These are phyloP conservation scores for Zapornia atra DNA, from an alignment of 2,113 vertebrate species.

Conservation along the genomic window DNA sequence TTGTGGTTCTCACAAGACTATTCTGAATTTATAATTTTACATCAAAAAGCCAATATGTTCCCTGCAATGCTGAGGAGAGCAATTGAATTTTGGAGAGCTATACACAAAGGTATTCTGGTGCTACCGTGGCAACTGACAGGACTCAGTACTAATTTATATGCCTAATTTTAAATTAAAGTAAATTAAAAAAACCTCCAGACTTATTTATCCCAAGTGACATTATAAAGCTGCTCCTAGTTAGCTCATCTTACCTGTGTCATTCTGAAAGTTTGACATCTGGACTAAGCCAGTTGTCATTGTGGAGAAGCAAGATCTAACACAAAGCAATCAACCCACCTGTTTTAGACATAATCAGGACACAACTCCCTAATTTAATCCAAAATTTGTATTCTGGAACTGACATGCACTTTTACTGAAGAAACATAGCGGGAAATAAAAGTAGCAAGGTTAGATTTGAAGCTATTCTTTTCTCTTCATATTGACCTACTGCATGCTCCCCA, in stretches of 20 bases:
- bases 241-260: background rate
- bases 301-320: background rate
- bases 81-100: background rate
- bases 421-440: rapidly evolving
- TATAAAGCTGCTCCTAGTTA: background rate
- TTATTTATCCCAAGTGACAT: background rate
- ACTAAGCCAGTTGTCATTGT: background rate
- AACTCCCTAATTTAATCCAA: background rate
- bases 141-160: background rate
- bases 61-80: background rate
- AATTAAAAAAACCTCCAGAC: background rate
- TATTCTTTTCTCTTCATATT: background rate
- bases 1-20: background rate
- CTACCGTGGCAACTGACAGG: background rate
- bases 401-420: background rate
- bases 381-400: background rate
- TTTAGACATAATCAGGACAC: background rate
- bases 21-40: background rate
- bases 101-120: background rate
- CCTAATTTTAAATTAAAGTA: background rate
- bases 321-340: background rate
- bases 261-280: background rate
- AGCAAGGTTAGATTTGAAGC: background rate
- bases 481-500: background rate
- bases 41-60: background rate